phyloP scores from a whole-genome alignment of 2,888 invertebrate species.

The Harpalus rubripes region DNA sequence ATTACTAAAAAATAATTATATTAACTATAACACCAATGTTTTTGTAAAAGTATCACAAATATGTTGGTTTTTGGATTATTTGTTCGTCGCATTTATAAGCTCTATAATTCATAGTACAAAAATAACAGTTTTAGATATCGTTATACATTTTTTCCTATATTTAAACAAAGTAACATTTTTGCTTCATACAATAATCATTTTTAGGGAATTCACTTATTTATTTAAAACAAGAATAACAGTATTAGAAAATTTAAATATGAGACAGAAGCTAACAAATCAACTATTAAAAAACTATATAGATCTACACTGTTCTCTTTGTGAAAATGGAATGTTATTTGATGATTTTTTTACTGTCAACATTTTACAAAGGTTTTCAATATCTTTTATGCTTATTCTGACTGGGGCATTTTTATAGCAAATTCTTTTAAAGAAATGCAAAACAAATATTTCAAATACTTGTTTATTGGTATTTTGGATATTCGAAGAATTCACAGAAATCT shows the following conservation, averaged over 20 bases:
- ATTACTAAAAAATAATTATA: background rate
- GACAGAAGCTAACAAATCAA: background rate
- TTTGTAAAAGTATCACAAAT: conserved; percentile 7
- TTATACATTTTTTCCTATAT: background rate
- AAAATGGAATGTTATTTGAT: background rate
- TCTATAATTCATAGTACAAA: background rate
- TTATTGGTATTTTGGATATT: background rate
- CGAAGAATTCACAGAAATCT: background rate
- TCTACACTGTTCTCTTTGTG: background rate
- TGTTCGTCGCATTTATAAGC: background rate
- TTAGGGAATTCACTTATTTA: conserved; percentile 10
- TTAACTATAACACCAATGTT: background rate
- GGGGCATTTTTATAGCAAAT: conserved; percentile 26
- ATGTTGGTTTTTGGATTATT: background rate
- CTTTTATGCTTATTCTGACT: conserved; percentile 14
- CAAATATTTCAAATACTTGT: background rate
- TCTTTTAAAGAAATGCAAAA: background rate
- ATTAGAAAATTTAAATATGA: background rate
- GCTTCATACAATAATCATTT: conserved; percentile 3
- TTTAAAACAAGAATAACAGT: background rate
- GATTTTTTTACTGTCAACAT: background rate
- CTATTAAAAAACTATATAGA: conserved; percentile 6
- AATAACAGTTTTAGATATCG: background rate
- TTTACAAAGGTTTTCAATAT: conserved; percentile 3
- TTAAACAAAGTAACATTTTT: background rate